These are phyloP conservation scores for Sebastes hopkinsi DNA, from an alignment of 2,797 vertebrate genomes.

Conservation along the genomic window DNA sequence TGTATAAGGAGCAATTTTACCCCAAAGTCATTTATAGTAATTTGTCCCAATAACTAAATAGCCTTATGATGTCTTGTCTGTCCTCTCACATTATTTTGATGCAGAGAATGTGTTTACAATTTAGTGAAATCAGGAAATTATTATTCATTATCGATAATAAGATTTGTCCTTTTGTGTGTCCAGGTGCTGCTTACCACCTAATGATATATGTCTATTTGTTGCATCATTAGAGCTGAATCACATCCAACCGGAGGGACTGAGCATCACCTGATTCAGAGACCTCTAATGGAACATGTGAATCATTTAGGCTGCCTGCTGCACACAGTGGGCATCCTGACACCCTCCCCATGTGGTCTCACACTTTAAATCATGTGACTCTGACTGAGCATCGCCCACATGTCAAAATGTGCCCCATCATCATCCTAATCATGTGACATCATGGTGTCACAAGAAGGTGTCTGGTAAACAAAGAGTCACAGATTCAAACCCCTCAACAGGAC, in stretches of 20 bases:
- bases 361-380: neutral
- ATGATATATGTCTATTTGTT: neutral
- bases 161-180: too few relatives aligned
- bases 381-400: neutral
- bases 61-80: too few relatives aligned
- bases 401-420: neutral
- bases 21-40: too few relatives aligned
- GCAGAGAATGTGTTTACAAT: too few relatives aligned
- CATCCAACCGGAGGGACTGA: neutral
- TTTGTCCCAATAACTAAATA: neutral
- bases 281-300: neutral
- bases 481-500: neutral
- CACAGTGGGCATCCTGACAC: neutral
- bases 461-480: neutral
- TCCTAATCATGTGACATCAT: neutral
- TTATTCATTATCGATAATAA: too few relatives aligned
- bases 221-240: neutral
- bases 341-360: neutral
- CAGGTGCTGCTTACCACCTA: too few relatives aligned
- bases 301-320: neutral
- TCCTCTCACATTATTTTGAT: too few relatives aligned
- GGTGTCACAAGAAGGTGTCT: neutral
- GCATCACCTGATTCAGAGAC: neutral
- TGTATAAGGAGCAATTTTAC: neutral
- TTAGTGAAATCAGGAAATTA: too few relatives aligned